Evolutionary conservation across 2,113 vertebrate genomes (phyloP).

Genomic region (Saguinus midas): DNA sequence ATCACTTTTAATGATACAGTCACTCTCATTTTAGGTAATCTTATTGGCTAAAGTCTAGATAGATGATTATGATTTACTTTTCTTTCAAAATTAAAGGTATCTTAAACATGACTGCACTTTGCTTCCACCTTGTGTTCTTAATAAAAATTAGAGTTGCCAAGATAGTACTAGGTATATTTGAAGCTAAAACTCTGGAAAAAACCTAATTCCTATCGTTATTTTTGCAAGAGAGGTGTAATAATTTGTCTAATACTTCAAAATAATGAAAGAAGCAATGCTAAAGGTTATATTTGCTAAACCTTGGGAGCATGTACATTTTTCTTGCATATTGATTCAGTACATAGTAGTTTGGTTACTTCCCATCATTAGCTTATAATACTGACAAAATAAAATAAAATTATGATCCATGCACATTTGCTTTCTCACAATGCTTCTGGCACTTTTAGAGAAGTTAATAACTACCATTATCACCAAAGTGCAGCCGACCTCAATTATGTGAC

Average conservation of each 20-base stretch:
- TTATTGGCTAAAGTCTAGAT: neutral
- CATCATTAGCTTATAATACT: neutral
- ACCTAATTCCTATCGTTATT: neutral
- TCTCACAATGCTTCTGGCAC: neutral
- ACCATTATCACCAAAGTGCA: neutral
- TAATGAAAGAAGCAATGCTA: neutral
- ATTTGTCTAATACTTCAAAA: neutral
- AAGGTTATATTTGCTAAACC: neutral
- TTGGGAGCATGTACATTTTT: neutral
- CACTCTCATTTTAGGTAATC: neutral
- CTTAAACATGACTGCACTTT: neutral
- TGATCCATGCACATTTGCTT: neutral
- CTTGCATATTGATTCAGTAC: neutral
- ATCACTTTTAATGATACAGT: too few relatives aligned
- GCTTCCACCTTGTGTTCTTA: neutral
- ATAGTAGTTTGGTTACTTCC: neutral
- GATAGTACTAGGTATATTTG: neutral
- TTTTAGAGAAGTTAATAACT: slow-evolving; percentile 27
- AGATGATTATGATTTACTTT: neutral
- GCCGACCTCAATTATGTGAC: neutral
- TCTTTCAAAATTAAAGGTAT: slow-evolving; percentile 4
- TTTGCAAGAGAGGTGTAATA: neutral
- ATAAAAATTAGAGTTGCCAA: neutral
- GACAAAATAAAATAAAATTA: neutral
- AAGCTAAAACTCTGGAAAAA: neutral